Evolutionary conservation across 2,113 vertebrate genomes (phyloP).

Genomic region (Trichomycterus rosablanca): DNA sequence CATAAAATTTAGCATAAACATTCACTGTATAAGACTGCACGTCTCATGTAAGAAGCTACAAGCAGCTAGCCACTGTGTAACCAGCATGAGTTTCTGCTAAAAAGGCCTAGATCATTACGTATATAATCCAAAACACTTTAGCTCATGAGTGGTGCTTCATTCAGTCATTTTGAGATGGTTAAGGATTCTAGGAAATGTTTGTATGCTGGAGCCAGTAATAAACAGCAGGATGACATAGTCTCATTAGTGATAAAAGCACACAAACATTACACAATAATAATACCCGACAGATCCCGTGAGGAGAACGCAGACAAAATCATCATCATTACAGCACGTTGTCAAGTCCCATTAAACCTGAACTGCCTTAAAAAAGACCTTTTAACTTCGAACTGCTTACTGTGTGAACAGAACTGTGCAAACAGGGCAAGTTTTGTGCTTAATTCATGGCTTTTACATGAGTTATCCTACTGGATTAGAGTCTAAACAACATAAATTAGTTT

Average conservation of each 20-base stretch:
- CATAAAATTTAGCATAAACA: background rate
- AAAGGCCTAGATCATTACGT: background rate
- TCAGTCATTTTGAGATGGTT: background rate
- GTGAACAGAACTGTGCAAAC: too few species aligned
- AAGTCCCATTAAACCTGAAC: constrained; percentile 15
- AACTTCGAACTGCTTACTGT: background rate
- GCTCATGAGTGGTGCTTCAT: background rate
- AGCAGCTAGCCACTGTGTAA: too few species aligned
- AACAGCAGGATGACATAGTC: constrained; percentile 51
- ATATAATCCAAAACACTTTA: background rate
- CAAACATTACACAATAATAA: constrained; percentile 49
- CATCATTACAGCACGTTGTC: constrained; percentile 31
- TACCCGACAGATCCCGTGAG: background rate
- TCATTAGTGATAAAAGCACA: constrained; percentile 52
- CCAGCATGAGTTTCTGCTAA: background rate
- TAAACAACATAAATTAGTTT: too few species aligned
- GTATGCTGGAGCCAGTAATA: constrained; percentile 44
- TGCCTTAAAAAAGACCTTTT: constrained; percentile 25
- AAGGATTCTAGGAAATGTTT: background rate
- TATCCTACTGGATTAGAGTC: too few species aligned
- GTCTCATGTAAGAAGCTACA: too few species aligned
- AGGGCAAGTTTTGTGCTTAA: too few species aligned
- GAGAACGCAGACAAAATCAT: constrained; percentile 41
- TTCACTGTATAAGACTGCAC: too few species aligned
- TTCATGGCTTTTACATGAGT: too few species aligned